Conservation (phyloP, 2,113 vertebrate genomes). For the Nycticebus coucang region DNA sequence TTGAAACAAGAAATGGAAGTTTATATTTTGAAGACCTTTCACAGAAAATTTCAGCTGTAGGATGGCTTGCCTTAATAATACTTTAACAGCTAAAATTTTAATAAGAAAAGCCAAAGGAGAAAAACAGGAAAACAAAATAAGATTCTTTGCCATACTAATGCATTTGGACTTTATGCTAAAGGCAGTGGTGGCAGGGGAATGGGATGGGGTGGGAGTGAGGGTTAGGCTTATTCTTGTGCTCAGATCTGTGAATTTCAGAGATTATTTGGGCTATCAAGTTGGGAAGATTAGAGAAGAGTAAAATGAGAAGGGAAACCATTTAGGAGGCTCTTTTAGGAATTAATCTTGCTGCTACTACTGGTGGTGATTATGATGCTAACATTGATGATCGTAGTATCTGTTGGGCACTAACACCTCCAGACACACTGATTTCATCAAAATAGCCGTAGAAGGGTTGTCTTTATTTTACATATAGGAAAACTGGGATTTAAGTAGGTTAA, state of each 20-base stretch:
- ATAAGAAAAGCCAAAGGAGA: background rate
- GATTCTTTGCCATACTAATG: background rate
- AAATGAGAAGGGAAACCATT: background rate
- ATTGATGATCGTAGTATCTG: background rate
- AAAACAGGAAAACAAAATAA: background rate
- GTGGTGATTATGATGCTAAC: background rate
- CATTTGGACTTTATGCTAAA: slow-evolving; percentile 11
- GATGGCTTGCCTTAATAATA: background rate
- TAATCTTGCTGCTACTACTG: background rate
- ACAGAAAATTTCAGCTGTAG: background rate
- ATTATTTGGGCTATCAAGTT: background rate
- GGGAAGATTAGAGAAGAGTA: slow-evolving; percentile 15
- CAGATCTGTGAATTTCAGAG: slow-evolving; percentile 14
- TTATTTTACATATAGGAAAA: slow-evolving; percentile 43
- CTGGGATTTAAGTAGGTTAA: background rate
- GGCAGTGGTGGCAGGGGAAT: background rate
- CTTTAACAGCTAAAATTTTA: slow-evolving; percentile 34
- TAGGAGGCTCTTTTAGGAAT: slow-evolving; percentile 37
- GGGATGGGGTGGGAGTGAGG: background rate
- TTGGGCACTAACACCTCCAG: background rate
- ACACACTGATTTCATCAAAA: slow-evolving; percentile 29
- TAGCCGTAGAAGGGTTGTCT: background rate
- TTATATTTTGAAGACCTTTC: slow-evolving; percentile 51
- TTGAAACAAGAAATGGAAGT: slow-evolving; percentile 27
- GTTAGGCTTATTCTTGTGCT: background rate